phyloP scores from a whole-genome alignment of 1,140 invertebrate genomes.

The Drosophila elegans region DNA sequence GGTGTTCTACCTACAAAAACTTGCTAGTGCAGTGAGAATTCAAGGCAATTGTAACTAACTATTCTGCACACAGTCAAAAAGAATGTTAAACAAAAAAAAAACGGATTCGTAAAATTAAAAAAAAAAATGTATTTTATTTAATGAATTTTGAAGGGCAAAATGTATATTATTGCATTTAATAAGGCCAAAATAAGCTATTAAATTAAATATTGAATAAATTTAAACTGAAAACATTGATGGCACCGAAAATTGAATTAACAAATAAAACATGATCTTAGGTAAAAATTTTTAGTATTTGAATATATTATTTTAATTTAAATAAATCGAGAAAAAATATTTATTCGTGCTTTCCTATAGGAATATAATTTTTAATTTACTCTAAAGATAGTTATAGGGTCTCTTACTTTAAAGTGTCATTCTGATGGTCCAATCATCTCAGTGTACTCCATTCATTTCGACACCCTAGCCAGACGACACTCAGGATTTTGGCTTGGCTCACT shows the following conservation, averaged over 20 bases:
- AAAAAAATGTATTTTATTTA: no score
- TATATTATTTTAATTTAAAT: no score
- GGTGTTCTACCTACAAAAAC: background rate
- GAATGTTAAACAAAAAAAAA: background rate
- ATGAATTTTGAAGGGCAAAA: no score
- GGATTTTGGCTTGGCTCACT: constrained; percentile 33
- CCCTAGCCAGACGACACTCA: constrained; percentile 6
- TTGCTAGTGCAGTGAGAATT: background rate
- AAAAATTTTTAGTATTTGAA: no score
- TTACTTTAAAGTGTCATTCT: background rate
- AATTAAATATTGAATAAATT: no score
- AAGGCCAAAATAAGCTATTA: no score
- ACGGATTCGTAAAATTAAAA: background rate
- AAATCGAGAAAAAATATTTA: no score
- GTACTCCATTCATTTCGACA: constrained; percentile 7
- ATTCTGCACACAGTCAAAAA: background rate
- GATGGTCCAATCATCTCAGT: constrained; percentile 1
- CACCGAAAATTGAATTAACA: no score
- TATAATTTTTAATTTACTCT: background rate
- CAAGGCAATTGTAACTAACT: background rate
- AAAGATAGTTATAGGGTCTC: background rate
- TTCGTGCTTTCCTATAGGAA: no score
- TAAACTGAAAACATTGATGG: no score
- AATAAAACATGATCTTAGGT: no score
- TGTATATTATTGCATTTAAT: no score